Evolutionary conservation across 2,797 vertebrate species (phyloP), one percentile per base, ranked within the genome.

Genomic region (Cottoperca gobio): DNA sequence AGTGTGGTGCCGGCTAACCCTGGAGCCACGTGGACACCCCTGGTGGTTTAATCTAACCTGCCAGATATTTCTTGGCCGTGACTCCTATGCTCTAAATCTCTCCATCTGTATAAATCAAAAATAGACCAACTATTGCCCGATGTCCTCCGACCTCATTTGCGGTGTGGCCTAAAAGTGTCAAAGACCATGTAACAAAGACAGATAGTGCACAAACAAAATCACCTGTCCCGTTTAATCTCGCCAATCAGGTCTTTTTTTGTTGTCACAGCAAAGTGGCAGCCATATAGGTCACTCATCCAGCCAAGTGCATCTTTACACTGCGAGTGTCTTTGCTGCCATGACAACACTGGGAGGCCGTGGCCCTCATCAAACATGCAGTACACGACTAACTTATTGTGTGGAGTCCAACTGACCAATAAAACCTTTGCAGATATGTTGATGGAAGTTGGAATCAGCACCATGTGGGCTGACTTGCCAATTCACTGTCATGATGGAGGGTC

Each of bases 161-260:
- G 4, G 1, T 42, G 43, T 75, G 71, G 14, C 70, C 64, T 71
- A 6, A 66, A 84, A 71, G 43, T 76, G 23, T 79, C 49, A 69
- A n/a, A 60, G 23, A 59, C 8, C 17, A 1, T 50, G 26, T 48
- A 54, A 77, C 37, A 48, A 65, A 77, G 72, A 83, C 19, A 42
- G 33, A 64, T 16, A 6, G 26, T 3, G 17, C 16, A 16, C 54
- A 67, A 49, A 75, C 66, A 78, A 79, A 79, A 45, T 69, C 70
- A 85, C 70, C 75, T 89, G 72, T 65, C 67, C 57, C 42, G 26
- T 60, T 83, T 46, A 49, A 84, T 75, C 21, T 62, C 39, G 40
- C 53, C 54, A 24, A 39, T 69, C 50, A 19, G 40, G 19, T 54
- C 11, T 52, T 42, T 58, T n/a, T 65, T 61, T 67, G 58, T 59